Evolutionary conservation across 1,140 invertebrate genomes (phyloP).

Genomic region (Hyposmocoma kahamanoa): DNA sequence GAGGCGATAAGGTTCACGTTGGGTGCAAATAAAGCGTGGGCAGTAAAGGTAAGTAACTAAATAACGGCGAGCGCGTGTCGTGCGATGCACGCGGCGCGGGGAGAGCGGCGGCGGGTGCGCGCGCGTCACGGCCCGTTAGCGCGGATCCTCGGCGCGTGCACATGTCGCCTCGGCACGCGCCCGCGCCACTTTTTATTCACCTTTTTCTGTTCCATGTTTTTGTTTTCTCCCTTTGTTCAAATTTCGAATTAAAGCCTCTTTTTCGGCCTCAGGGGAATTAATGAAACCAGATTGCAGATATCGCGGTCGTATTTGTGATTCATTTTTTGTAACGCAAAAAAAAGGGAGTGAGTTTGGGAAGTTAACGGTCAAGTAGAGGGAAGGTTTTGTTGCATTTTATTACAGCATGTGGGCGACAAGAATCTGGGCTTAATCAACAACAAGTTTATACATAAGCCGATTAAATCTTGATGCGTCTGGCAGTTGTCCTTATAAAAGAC

Average conservation of each 20-base stretch:
- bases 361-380: neutral
- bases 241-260: constrained; percentile 38
- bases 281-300: constrained; percentile 25
- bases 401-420: too few relatives aligned
- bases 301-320: constrained; percentile 18
- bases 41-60: too few relatives aligned
- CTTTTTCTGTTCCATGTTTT: constrained; percentile 53
- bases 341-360: neutral
- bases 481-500: neutral
- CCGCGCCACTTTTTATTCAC: constrained; percentile 54
- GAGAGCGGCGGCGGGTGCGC: constrained; percentile 23
- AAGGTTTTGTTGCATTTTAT: neutral
- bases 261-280: constrained; percentile 33
- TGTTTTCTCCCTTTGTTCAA: constrained; percentile 58
- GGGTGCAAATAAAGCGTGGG: too few relatives aligned
- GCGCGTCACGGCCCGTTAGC: constrained; percentile 60
- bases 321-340: neutral
- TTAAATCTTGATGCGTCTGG: neutral
- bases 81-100: constrained; percentile 11
- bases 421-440: too few relatives aligned
- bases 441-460: too few relatives aligned
- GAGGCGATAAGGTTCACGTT: too few relatives aligned
- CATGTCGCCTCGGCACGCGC: constrained; percentile 69
- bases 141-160: constrained; percentile 52
- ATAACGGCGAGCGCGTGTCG: constrained; percentile 36